These are phyloP conservation scores for Haliaeetus leucogaster DNA, from an alignment of 2,113 vertebrate species.

Conservation along the genomic window DNA sequence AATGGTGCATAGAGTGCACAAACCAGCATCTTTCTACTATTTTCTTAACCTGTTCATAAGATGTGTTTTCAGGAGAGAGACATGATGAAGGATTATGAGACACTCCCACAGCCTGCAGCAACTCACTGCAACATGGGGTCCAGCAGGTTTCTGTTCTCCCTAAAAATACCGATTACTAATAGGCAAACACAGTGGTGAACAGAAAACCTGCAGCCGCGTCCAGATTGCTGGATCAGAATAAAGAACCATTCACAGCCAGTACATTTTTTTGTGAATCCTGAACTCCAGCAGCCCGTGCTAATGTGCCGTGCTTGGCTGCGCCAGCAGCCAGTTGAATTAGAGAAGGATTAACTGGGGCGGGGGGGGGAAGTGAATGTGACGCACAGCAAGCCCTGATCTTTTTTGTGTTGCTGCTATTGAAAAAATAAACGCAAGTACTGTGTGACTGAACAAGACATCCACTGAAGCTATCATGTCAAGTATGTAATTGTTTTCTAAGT, in stretches of 20 bases:
- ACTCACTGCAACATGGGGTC: not conserved
- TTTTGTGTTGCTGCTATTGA: not conserved
- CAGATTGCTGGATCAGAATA: not conserved
- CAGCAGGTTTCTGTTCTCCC: not conserved
- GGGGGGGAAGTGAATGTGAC: not conserved
- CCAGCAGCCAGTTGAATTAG: constrained; percentile 32
- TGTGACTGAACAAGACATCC: not conserved
- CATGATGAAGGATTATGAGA: not conserved
- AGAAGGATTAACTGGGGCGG: not conserved
- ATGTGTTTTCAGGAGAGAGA: not conserved
- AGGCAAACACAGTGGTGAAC: not conserved
- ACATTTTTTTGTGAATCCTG: constrained; percentile 19
- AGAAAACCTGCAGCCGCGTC: not conserved
- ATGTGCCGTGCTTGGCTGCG: constrained; percentile 33
- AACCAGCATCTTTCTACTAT: not conserved
- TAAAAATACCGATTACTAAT: not conserved
- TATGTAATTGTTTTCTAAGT: not conserved
- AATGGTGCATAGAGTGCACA: not conserved
- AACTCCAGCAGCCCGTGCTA: constrained; percentile 34
- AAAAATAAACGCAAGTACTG: not conserved
- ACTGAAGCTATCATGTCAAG: not conserved
- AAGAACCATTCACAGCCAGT: constrained; percentile 18
- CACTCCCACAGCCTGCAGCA: not conserved
- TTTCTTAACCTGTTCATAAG: not conserved
- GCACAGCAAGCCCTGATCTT: not conserved